Base-by-base conservation (phyloP, 2,888 invertebrate species). In the Galerucella calmariensis region DNA sequence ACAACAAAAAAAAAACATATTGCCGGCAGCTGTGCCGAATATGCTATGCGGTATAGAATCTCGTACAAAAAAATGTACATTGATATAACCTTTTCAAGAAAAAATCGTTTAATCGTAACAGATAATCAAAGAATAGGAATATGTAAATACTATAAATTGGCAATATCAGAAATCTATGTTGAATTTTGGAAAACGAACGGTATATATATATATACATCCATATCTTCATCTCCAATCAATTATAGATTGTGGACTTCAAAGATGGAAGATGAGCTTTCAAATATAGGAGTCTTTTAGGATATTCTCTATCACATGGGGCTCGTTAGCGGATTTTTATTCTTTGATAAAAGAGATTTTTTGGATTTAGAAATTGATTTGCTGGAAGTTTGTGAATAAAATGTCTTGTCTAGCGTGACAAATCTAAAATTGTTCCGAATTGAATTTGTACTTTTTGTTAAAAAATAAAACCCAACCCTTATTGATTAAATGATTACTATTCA, bases 201-300 rank as follows among this genome's bases (percentile, higher is more conserved):
- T 20, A 56, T 20, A 56, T 56, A n/a, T 5, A 56, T 59, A 35
- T 56, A 16, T 56, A 56, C 8, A 56, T 56, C 56, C 16, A 56
- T 61, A 41, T 67, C 67, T 53, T 56, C 77, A 78, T 78, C 71
- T 72, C 76, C 79, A 79, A 81, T 80, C 80, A 80, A 79, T 80
- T 79, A 79, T 78, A 80, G 78, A 80, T 67, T 75, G 71, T 76
- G 75, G 74, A 79, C 80, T 77, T 79, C 80, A 80, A 80, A 80
- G 79, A 78, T 78, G 76, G 74, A 74, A 77, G 77, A 79, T 12
- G 61, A 61, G 35, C 61, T 35, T 35, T 61, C 73, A 53, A 72
- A 59, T 24, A 67, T 67, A 24, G 11, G 16, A 67, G 20, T 10
- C 66, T 14, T 46, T 46, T 71, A 78, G 75, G 76, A 67, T 24